Conservation (phyloP, 2,888 invertebrate genomes). For the Acanthosoma haemorrhoidale region DNA sequence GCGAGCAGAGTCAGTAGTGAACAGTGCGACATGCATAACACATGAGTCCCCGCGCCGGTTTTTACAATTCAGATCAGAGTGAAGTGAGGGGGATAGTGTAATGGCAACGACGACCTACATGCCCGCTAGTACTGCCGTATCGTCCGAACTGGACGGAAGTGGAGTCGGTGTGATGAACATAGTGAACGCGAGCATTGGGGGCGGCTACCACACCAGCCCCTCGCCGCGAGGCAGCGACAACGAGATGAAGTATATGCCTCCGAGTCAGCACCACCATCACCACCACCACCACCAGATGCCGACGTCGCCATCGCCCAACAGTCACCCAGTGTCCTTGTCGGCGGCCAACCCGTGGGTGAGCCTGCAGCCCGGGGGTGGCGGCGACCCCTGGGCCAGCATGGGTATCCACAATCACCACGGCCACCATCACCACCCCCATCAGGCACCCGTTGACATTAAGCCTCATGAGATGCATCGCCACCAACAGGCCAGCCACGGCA, state of each 20-base stretch:
- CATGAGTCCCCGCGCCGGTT: constrained; percentile 49
- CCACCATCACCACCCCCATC: constrained; percentile 62
- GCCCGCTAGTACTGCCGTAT: constrained; percentile 67
- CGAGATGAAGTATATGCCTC: constrained; percentile 90
- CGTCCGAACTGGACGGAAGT: constrained; percentile 69
- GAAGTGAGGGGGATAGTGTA: constrained; percentile 58
- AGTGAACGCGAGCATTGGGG: constrained; percentile 44
- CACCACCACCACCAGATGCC: constrained; percentile 62
- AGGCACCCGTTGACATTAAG: constrained; percentile 61
- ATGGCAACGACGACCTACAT: constrained; percentile 96
- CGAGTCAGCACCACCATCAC: constrained; percentile 75
- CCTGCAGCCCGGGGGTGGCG: constrained; percentile 62
- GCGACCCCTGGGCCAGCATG: constrained; percentile 72
- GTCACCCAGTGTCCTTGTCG: constrained; percentile 54
- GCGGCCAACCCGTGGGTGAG: constrained; percentile 75
- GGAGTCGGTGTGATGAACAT: constrained; percentile 46
- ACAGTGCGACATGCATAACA: constrained; percentile 55
- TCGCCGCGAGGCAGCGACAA: constrained; percentile 81
- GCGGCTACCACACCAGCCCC: constrained; percentile 64
- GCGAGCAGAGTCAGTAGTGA: constrained; percentile 42
- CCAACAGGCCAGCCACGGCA: constrained; percentile 45
- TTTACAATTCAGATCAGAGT: constrained; percentile 43
- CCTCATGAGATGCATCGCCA: constrained; percentile 50
- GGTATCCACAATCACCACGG: constrained; percentile 64
- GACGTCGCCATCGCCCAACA: constrained; percentile 62